Evolutionary conservation across 2,797 vertebrate species (phyloP).

Genomic region (Geotrypetes seraphini): DNA sequence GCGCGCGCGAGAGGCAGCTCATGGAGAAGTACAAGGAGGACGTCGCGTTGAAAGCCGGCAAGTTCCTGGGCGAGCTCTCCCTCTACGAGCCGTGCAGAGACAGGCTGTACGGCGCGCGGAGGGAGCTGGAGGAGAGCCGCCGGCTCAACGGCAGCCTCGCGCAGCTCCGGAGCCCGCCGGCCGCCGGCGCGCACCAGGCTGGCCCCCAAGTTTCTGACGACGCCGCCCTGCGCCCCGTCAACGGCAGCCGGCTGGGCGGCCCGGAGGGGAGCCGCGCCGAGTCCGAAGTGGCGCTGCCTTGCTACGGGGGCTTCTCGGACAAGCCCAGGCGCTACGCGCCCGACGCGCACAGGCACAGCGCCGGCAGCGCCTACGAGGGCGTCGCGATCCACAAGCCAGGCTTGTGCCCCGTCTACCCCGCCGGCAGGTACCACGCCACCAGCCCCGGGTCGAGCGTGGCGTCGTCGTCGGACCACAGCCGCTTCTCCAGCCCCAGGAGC

Average conservation of each 20-base stretch:
- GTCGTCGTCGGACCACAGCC: constrained; percentile 61
- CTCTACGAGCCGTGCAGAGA: constrained; percentile 59
- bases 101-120: constrained; percentile 43
- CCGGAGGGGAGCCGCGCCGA: constrained; percentile 61
- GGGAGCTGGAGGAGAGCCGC: constrained; percentile 38
- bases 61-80: constrained; percentile 63
- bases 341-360: constrained; percentile 70
- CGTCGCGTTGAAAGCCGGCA: constrained; percentile 51
- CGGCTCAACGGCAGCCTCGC: constrained; percentile 55
- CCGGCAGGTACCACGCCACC: constrained; percentile 45
- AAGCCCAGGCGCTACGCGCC: constrained; percentile 66
- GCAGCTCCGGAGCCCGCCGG: constrained; percentile 56
- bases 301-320: constrained; percentile 68
- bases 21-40: constrained; percentile 77
- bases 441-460: constrained; percentile 67
- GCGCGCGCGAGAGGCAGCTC: constrained; percentile 24
- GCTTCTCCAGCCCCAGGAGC: constrained; percentile 70
- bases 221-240: constrained; percentile 55
- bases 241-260: constrained; percentile 41
- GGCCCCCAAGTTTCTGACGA: constrained; percentile 63
- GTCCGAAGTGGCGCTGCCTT: constrained; percentile 79
- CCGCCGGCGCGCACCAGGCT: constrained; percentile 60
- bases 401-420: constrained; percentile 34
- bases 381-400: constrained; percentile 53
- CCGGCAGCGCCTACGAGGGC: constrained; percentile 66